Base-by-base conservation (phyloP, 2,888 invertebrate genomes). In the Limnephilus lunatus region DNA sequence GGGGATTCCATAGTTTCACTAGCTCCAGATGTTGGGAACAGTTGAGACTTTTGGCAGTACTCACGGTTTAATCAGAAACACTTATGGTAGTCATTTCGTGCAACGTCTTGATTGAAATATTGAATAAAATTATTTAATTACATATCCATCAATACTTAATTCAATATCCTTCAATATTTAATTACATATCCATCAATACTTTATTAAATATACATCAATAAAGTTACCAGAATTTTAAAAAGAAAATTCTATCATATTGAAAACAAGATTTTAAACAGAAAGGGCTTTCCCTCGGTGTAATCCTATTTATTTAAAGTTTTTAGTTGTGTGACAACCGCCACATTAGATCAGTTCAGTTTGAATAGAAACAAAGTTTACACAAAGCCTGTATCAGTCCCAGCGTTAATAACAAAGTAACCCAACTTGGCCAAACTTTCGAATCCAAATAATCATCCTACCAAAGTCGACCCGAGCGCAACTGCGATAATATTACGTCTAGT, bases 351-450 rank as follows among this genome's bases (percentile, higher is more conserved):
- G 25, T 68, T 68, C 68, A 68, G 68, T 68, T n/a, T 68, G 68
- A 68, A 68, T 68, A n/a, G 25, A 68, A 68, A 68, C 68, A n/a
- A 68, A 68, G 68, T 68, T 68, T 25, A 68, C 68, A 68, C 68
- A 82, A 82, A 32, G 31, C 14, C 82, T 30, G 25, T 86, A 86
- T 39, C 44, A 86, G 35, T n/a, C 35, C 15, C 86, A 48, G 35
- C n/a, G 44, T 39, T 86, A 86, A 86, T 35, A 15, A 39, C 39
- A 86, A 86, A 44, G 35, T 44, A 39, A 68, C 68, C 68, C 68
- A 68, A 68, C 68, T 68, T 68, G 68, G 68, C 86, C 44, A 44
- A 86, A 86, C 44, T 86, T 44, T 86, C 48, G n/a, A 30, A 86
- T 86, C n/a, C 25, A 44, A 44, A 86, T 48, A 44, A 86, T 86